Evolutionary conservation across 2,888 invertebrate species (phyloP).

Genomic region (Hemistola chrysoprasaria): DNA sequence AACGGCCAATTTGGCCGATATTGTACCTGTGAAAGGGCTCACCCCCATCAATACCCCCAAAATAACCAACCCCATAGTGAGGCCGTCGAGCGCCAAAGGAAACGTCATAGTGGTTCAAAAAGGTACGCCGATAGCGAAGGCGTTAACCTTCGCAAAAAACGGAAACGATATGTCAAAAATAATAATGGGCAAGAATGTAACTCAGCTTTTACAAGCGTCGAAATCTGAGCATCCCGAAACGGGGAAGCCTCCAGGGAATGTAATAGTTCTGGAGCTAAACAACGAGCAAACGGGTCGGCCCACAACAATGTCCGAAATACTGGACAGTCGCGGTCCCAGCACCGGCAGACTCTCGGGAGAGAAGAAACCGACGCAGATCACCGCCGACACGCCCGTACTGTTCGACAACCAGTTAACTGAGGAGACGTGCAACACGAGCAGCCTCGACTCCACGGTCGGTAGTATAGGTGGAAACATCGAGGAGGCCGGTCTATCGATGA

Average conservation of each 20-base stretch:
- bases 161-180: slow-evolving; percentile 76
- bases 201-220: slow-evolving; percentile 67
- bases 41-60: slow-evolving; percentile 63
- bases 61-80: slow-evolving; percentile 67
- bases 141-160: slow-evolving; percentile 71
- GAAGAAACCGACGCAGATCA: slow-evolving; percentile 59
- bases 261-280: slow-evolving; percentile 73
- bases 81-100: slow-evolving; percentile 74
- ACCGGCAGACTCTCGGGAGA: slow-evolving; percentile 43
- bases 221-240: slow-evolving; percentile 61
- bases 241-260: slow-evolving; percentile 66
- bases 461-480: slow-evolving; percentile 63
- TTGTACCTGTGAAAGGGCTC: slow-evolving; percentile 69
- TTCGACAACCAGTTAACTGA: slow-evolving; percentile 66
- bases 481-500: slow-evolving; percentile 47
- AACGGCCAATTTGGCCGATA: slow-evolving; percentile 74
- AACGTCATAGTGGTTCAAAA: slow-evolving; percentile 84
- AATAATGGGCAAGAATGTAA: slow-evolving; percentile 77
- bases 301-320: slow-evolving; percentile 74
- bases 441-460: slow-evolving; percentile 66
- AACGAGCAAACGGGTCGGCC: slow-evolving; percentile 71
- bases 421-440: slow-evolving; percentile 65
- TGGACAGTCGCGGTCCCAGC: slow-evolving; percentile 57
- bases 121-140: slow-evolving; percentile 76
- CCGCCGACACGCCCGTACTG: slow-evolving; percentile 82